A percentile compares a stretch with the other conserved stretches of the same genome.
Evolutionary conservation across 1,140 invertebrate species (phyloP).

Genomic region (Dinothrombium tinctorium): DNA sequence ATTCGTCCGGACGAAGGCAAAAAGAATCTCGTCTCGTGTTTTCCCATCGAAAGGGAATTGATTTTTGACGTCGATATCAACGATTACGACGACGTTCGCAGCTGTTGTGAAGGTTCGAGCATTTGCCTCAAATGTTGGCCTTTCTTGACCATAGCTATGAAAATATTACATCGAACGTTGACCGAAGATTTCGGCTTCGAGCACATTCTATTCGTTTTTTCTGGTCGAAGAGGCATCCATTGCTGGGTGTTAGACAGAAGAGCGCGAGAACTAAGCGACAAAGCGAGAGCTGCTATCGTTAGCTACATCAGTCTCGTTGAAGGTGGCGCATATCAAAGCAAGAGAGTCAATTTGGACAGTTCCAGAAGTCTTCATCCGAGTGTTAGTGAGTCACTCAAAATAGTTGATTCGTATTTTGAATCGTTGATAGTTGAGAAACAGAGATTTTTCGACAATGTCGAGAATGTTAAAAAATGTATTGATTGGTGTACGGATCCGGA

Average conservation of each 20-base stretch:
- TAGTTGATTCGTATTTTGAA: conserved; percentile 21
- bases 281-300: conserved; percentile 40
- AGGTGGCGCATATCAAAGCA: conserved; percentile 47
- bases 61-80: conserved; percentile 99
- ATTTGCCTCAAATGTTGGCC: conserved; percentile 91
- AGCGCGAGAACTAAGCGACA: conserved; percentile 43
- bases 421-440: conserved; percentile 23
- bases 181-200: conserved; percentile 84
- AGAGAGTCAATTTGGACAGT: conserved; percentile 43
- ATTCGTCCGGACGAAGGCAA: conserved; percentile 1
- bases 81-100: conserved; percentile 91
- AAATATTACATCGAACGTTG: conserved; percentile 60
- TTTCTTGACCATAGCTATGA: conserved; percentile 76
- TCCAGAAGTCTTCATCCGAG: conserved; percentile 41
- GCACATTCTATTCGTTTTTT: conserved; percentile 86
- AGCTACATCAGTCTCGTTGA: conserved; percentile 49
- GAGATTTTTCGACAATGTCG: conserved; percentile 21
- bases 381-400: conserved; percentile 14
- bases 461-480: conserved; percentile 20
- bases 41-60: conserved; percentile 54
- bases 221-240: conserved; percentile 83
- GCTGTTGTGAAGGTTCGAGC: conserved; percentile 48
- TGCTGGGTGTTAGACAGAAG: conserved; percentile 84
- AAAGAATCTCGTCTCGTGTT: conserved; percentile 18
- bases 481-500: conserved; percentile 7